These are phyloP conservation scores for Eueremaeus valkanovi DNA, from an alignment of 2,888 invertebrate species.

Conservation along the genomic window DNA sequence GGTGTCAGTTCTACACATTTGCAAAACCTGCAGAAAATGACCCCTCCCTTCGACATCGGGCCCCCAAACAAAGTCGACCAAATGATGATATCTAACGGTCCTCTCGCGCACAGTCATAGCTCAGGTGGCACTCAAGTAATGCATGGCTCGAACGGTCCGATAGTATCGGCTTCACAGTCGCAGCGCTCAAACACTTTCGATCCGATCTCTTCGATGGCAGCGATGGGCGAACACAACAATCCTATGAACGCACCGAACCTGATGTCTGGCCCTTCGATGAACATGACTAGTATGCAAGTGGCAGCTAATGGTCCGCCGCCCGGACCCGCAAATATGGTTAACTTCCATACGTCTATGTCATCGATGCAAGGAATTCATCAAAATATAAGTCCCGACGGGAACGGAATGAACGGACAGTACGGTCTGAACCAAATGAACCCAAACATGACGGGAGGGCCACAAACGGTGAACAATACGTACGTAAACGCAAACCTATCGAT, in stretches of 20 bases:
- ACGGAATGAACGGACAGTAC: conserved; percentile 40
- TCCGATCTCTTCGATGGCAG: conserved; percentile 86
- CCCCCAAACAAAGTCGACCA: conserved; percentile 41
- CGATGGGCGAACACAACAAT: conserved; percentile 64
- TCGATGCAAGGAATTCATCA: conserved; percentile 48
- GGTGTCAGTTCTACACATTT: conserved; percentile 45
- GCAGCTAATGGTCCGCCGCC: conserved; percentile 39
- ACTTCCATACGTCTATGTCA: conserved; percentile 52
- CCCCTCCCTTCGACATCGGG: conserved; percentile 46
- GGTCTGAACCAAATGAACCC: conserved; percentile 1
- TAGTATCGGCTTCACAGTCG: background rate
- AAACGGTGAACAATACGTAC: conserved; percentile 56
- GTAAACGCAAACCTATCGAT: conserved; percentile 57
- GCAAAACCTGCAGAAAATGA: conserved; percentile 48
- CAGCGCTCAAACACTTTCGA: conserved; percentile 65
- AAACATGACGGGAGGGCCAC: conserved; percentile 49
- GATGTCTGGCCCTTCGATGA: conserved; percentile 47
- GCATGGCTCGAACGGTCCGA: conserved; percentile 1
- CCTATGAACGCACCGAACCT: conserved; percentile 42
- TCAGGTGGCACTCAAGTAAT: background rate
- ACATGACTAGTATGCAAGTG: conserved; percentile 47
- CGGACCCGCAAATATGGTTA: conserved; percentile 52
- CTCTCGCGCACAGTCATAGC: conserved; percentile 18
- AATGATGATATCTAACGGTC: conserved; percentile 34
- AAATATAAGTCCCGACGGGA: conserved; percentile 43